phyloP scores from a whole-genome alignment of 1,140 invertebrate species.

The Littorina saxatilis region DNA sequence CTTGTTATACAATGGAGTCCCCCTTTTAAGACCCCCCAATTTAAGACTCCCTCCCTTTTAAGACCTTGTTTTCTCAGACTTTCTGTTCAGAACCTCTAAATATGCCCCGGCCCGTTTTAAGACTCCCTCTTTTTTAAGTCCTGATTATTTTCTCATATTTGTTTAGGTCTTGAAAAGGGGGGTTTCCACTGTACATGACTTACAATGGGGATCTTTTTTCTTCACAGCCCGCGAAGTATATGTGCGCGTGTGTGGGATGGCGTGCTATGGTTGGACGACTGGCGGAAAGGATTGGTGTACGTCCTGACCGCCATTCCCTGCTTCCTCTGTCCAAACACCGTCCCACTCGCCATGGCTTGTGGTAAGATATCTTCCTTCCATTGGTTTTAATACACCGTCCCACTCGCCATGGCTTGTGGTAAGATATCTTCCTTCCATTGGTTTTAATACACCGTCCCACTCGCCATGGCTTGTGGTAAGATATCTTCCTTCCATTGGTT shows the following conservation, averaged over 20 bases:
- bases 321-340: slow-evolving; percentile 76
- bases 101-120: no score
- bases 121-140: no score
- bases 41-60: no score
- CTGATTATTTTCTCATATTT: no score
- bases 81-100: no score
- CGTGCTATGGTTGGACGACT: slow-evolving; percentile 76
- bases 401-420: slow-evolving; percentile 59
- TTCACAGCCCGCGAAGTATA: not conserved
- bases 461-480: slow-evolving; percentile 58
- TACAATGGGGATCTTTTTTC: no score
- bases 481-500: not conserved
- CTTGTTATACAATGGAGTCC: no score
- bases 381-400: slow-evolving; percentile 54
- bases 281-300: slow-evolving; percentile 78
- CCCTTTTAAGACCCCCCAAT: no score
- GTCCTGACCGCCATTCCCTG: slow-evolving; percentile 75
- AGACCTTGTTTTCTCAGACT: no score
- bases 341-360: slow-evolving; percentile 55
- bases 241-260: slow-evolving; percentile 71
- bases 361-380: slow-evolving; percentile 38
- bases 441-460: slow-evolving; percentile 57
- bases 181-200: no score
- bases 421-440: not conserved
- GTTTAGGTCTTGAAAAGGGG: no score